Evolutionary conservation across 2,888 invertebrate species (phyloP), one percentile per base, ranked within the genome.

Genomic region (Rhynchonema sp.): DNA sequence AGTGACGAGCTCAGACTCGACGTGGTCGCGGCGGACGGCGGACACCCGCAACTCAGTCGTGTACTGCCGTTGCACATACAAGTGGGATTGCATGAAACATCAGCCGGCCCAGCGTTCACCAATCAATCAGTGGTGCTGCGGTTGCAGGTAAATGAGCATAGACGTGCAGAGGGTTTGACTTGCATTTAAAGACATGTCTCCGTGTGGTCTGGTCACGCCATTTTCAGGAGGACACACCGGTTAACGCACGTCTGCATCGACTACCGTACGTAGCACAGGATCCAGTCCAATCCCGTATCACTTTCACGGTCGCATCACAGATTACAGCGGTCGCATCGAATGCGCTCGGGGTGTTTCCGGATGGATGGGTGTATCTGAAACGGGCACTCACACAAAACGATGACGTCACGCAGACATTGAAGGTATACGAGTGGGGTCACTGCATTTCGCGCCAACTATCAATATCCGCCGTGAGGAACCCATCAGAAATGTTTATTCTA

Each of bases 261-360:
- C 52, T 52, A n/a, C 3, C 9, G 3, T 52, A 52, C 25, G n/a
- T 52, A 6, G 17, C 52, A 22, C 9, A 3, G 17, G 52, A 52
- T 3, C 52, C 52, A 22, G n/a, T 6, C n/a, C n/a, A 52, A 22
- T 52, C 52, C 17, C 22, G n/a, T 17, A n/a, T 52, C 13, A 6
- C 17, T 23, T 52, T 52, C 25, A 9, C 9, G 52, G 13, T 17
- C 46, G 13, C 46, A 22, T 25, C 52, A n/a, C 6, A 13, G 9
- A 17, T 13, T 38, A 6, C 9, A 6, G 38, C 6, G 20, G 58
- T 9, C n/a, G n/a, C 2, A 6, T 2, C 22, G 25, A 9, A 38
- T 26, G 27, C 27, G 71, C 94, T 94, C 75, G 91, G 90, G 0
- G 83, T 94, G 52, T 94, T 94, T 72, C 94, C 94, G 0, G 90